phyloP scores from a whole-genome alignment of 2,797 vertebrate genomes.

The Spheniscus humboldti region DNA sequence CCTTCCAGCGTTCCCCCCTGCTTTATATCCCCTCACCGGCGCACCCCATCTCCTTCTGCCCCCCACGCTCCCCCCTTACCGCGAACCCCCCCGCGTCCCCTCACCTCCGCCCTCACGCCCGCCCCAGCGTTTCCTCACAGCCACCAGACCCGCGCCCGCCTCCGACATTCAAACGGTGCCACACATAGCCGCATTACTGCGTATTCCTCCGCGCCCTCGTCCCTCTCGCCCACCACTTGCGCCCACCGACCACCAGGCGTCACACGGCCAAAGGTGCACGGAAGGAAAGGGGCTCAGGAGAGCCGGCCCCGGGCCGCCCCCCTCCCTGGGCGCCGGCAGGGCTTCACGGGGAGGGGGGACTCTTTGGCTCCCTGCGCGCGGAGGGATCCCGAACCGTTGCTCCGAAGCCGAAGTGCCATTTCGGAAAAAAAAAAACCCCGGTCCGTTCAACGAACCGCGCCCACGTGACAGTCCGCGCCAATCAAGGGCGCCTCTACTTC shows the following conservation, averaged over 20 bases:
- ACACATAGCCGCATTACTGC: accelerated
- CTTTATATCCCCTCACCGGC: neutral
- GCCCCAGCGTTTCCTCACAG: neutral
- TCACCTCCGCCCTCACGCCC: neutral
- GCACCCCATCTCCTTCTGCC: neutral
- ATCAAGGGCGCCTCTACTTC: accelerated
- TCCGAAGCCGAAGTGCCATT: accelerated
- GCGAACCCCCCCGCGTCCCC: neutral
- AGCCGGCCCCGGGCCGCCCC: neutral
- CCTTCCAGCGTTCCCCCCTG: neutral
- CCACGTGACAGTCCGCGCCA: neutral
- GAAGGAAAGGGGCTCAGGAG: neutral
- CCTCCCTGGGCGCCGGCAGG: neutral
- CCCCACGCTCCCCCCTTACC: neutral
- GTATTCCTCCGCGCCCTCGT: neutral
- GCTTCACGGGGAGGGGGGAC: accelerated
- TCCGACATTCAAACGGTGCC: neutral
- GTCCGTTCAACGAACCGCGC: neutral
- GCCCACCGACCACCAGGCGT: neutral
- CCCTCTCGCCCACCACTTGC: neutral
- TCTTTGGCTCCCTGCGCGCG: neutral
- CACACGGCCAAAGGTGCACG: neutral
- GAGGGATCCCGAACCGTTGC: neutral
- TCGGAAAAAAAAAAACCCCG: neutral
- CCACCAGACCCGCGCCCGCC: neutral